These are phyloP conservation scores for Dasyurus viverrinus DNA, from an alignment of 2,113 vertebrate species.

Conservation along the genomic window DNA sequence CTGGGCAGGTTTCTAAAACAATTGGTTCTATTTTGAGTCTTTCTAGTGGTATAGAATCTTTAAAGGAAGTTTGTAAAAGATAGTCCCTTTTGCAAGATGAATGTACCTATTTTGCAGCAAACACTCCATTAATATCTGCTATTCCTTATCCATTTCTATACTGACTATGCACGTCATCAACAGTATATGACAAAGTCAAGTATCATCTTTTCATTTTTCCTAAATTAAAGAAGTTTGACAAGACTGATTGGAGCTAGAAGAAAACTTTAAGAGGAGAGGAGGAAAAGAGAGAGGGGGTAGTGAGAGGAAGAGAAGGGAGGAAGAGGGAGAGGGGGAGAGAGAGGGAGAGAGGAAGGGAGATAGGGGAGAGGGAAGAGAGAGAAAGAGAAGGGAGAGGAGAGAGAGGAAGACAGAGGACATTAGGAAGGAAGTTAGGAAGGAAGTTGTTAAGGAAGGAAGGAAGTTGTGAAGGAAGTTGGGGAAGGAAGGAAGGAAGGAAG, in stretches of 20 bases:
- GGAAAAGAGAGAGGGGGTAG: too few species aligned
- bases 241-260: not conserved
- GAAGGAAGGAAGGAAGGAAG: too few species aligned
- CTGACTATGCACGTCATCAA: not conserved
- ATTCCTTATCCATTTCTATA: constrained; percentile 28
- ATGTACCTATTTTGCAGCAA: not conserved
- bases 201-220: not conserved
- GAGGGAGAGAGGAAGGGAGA: too few species aligned
- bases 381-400: too few species aligned
- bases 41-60: constrained; percentile 24
- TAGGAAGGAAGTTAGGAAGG: too few species aligned
- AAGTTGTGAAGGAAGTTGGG: too few species aligned
- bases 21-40: constrained; percentile 55
- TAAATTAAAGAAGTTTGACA: not conserved
- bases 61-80: not conserved
- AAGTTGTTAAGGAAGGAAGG: too few species aligned
- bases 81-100: not conserved
- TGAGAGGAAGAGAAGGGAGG: too few species aligned
- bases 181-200: not conserved
- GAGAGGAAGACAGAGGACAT: too few species aligned
- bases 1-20: constrained; percentile 50
- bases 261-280: not conserved
- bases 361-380: too few species aligned
- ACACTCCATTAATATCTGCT: constrained; percentile 11
- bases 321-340: too few species aligned